phyloP scores from a whole-genome alignment of 2,797 vertebrate species.

The Numenius phaeopus region DNA sequence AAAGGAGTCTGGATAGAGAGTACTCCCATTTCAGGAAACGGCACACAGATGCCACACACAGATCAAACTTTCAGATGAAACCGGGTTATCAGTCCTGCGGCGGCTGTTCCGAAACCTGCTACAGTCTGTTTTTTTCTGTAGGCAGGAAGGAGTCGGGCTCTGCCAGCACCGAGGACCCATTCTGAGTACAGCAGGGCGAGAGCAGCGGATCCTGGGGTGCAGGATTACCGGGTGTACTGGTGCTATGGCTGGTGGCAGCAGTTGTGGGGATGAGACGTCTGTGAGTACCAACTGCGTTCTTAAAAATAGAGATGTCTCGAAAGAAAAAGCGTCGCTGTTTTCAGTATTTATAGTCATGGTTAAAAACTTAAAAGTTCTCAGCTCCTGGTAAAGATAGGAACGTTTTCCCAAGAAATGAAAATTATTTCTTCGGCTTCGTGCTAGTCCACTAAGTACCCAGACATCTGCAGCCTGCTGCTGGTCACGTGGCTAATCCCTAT shows the following conservation, averaged over 20 bases:
- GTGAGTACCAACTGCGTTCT: background rate
- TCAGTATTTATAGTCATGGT: conserved; percentile 16
- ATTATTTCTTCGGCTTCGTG: background rate
- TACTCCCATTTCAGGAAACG: background rate
- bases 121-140: rapidly evolving
- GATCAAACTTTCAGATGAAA: background rate
- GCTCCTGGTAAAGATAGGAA: conserved; percentile 16
- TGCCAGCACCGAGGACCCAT: background rate
- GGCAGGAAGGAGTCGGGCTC: background rate
- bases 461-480: background rate
- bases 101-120: rapidly evolving
- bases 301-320: conserved; percentile 42
- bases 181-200: rapidly evolving
- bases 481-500: background rate
- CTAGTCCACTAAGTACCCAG: background rate
- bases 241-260: background rate
- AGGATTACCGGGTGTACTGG: background rate
- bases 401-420: background rate
- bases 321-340: background rate
- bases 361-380: background rate
- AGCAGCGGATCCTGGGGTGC: background rate
- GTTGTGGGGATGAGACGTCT: background rate
- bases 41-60: background rate
- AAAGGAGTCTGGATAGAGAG: background rate
- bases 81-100: rapidly evolving